Conservation (phyloP, 2,113 vertebrate species). For the Neodon shergylaensis region DNA sequence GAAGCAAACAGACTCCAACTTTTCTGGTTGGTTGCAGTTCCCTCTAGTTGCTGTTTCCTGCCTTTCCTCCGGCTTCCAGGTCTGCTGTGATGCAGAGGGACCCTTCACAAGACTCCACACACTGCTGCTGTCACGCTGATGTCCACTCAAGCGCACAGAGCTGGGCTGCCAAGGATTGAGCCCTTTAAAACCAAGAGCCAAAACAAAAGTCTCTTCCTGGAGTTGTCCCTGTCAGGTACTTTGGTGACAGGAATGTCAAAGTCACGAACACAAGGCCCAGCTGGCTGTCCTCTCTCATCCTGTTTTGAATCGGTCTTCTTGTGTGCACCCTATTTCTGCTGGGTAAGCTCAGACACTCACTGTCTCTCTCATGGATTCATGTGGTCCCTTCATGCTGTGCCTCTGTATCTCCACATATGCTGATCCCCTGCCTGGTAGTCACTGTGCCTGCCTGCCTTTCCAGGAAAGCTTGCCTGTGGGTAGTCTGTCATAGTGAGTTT, state of each 20-base stretch:
- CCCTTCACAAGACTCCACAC: neutral
- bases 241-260: neutral
- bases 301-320: neutral
- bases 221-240: neutral
- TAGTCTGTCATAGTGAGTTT: neutral
- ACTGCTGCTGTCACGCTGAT: rapidly evolving
- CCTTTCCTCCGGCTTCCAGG: neutral
- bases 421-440: neutral
- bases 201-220: neutral
- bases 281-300: neutral
- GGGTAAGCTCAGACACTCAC: neutral
- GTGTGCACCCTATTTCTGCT: too few species aligned
- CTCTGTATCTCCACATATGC: neutral
- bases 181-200: neutral
- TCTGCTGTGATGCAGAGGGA: neutral
- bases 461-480: neutral
- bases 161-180: neutral
- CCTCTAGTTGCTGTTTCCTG: neutral
- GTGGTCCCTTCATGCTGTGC: neutral
- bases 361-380: too few species aligned
- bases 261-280: neutral
- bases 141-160: neutral
- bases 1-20: too few species aligned
- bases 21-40: neutral
- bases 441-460: neutral